Base-by-base conservation (phyloP, 2,113 vertebrate genomes). In the Brachirus orientalis region DNA sequence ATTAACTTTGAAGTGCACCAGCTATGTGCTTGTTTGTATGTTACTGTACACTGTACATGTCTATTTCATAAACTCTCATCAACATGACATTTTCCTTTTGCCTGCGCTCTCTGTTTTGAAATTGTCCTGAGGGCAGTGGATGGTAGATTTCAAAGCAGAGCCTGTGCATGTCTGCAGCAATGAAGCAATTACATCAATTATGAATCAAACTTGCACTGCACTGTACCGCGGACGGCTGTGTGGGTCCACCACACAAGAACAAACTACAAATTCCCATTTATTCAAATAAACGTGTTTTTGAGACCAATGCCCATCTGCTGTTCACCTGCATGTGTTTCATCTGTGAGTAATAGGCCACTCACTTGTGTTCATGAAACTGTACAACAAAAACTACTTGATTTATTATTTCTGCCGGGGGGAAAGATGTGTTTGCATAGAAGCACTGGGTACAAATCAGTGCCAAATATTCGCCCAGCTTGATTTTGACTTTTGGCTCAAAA, bases 101-200 rank as follows among this genome's bases (percentile, higher is more conserved):
- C 48, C 36, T 3, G 9, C 19, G 63, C 55, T 22, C 28, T 48
- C 47, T 57, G 69, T 75, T 80, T 77, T 64, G 40, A 54, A 72
- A 75, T 66, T 69, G 58, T 61, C 63, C 55, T 41, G 51, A 56
- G 59, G 62, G 46, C 76, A 68, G 76, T 44, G 45, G 67, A 78
- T 64, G 67, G 67, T 75, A 45, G 58, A 64, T 69, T 80, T 80
- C 65, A 83, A 83, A 83, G 69, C 56, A 17, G 47, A 85, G 60
- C 78, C 68, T 51, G 3, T 47, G 61, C 33, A 53, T 3, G 46
- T 50, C 71, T 57, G 61, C 58, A 28, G 63, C 59, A 74, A 44
- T 77, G 76, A 80, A 79, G 47, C 41, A 44, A 38, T 16, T 46
- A 44, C 62, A 73, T 74, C 16, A 65, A 46, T 66, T 38, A 59